Evolutionary conservation across 2,113 vertebrate species (phyloP), one percentile per base, ranked within the genome.

Genomic region (Dendropsophus ebraccatus): DNA sequence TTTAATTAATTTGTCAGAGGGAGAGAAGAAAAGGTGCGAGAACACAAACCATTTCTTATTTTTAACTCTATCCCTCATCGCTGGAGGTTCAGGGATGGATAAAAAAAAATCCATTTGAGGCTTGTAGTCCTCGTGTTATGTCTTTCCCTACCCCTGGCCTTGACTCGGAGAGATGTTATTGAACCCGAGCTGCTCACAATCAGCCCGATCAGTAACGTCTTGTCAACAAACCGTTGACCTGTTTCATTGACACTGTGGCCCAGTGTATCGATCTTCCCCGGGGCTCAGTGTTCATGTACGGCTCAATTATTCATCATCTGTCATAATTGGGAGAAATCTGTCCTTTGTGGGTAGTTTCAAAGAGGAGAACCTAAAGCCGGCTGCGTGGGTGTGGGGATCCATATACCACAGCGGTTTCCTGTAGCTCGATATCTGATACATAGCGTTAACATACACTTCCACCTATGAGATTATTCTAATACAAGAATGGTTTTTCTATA

Each of bases 301-400:
- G 74, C 78, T 81, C 85, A 86, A 76, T 86, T 86, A 86, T 86
- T 86, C 78, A 86, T 80, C 35, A 74, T 52, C 69, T 86, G 84
- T 74, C 78, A 81, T 86, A 86, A 81, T 81, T 81, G 85, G 77
- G 85, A 74, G 25, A 78, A 74, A 81, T 28, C 19, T 74, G 52
- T 81, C 41, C 41, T 73, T 86, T 50, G 32, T 19, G 23, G 52
- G 37, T 73, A 35, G 23, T 83, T 72, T 25, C 13, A 47, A 54
- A 25, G 13, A 52, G 49, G 32, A 56, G 41, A 69, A 67, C 17
- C 25, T 35, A 67, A 14, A 70, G 23, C 16, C 45, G 12, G 30
- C n/a, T n/a, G 70, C 25, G n/a, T 17, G 5, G 45, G 28, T 17
- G 41, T 65, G 32, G 35, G 73, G 76, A 85, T 75, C 60, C 11